Evolutionary conservation across 2,797 vertebrate species (phyloP), one percentile per base, ranked within the genome.

Genomic region (Borostomias antarcticus): DNA sequence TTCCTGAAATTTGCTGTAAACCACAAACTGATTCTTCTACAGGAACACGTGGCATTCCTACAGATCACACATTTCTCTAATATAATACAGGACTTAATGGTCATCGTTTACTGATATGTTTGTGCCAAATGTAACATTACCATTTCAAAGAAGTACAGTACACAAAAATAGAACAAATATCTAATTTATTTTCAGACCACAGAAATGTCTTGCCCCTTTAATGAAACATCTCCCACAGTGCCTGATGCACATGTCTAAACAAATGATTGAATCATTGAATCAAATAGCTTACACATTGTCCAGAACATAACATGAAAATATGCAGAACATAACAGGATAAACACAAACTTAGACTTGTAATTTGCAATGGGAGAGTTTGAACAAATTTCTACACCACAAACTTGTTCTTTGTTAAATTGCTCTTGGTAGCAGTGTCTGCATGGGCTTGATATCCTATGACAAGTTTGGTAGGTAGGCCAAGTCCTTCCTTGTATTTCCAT

Each of bases 361-460:
- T 56, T 26, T 29, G 50, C 7, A 21, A 56, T 33, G 13, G 35
- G 15, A 32, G 5, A 28, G 26, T 5, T 61, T 23, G 47, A 59
- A 40, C 5, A 51, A 7, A 43, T 28, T 32, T 52, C 93, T 82
- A 95, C 72, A 95, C 80, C 40, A 94, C 90, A 90, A 95, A 94
- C 70, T 93, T 94, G 75, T 91, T 93, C 82, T 93, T 94, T 67
- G 85, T 74, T 33, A 93, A 93, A 58, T 85, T 77, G 8, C 94
- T 95, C 81, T 95, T 95, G 61, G 93, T 92, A 57, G 94, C 94
- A 0, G 94, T 94, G 66, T 95, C 94, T 0, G 92, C 91, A 0
- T 95, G 94, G 17, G 93, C 92, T 82, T 95, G 94, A 83, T 95
- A 95, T 11, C 94, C 94, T 5, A 95, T 95, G 63, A 89, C 72